Conservation (phyloP, 1,140 invertebrate species). For the Vollenhovia emeryi region DNA sequence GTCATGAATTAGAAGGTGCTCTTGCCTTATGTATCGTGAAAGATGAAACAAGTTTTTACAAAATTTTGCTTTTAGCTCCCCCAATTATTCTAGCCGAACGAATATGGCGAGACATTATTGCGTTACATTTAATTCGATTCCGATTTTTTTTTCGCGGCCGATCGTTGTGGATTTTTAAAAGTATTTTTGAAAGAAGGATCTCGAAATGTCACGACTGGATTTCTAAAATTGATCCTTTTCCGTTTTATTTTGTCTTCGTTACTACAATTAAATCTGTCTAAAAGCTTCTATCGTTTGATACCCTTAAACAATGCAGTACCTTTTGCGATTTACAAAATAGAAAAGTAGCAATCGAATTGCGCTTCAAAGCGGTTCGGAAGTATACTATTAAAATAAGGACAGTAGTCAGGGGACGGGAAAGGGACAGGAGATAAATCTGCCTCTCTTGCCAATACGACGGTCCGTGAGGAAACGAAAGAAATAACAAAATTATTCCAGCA, state of each 20-base stretch:
- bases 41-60: neutral
- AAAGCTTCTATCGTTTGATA: neutral
- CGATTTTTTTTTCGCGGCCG: neutral
- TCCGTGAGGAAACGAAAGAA: slow-evolving; percentile 2
- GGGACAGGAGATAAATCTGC: slow-evolving; percentile 15
- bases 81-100: no score
- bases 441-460: neutral
- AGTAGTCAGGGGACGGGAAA: neutral
- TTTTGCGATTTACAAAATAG: neutral
- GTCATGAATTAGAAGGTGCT: neutral
- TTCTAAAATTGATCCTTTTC: neutral
- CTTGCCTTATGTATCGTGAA: neutral
- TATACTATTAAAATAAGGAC: neutral
- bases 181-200: neutral
- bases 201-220: neutral
- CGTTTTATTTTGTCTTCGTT: neutral
- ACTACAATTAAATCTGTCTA: neutral
- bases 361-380: neutral
- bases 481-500: slow-evolving; percentile 57
- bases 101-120: neutral
- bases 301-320: neutral
- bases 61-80: neutral
- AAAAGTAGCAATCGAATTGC: neutral
- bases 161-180: neutral
- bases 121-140: neutral